Percentiles rank a stretch among this genome's conserved stretches.
phyloP scores from a whole-genome alignment of 2,797 vertebrate species.

The Lutjanus argentimaculatus region DNA sequence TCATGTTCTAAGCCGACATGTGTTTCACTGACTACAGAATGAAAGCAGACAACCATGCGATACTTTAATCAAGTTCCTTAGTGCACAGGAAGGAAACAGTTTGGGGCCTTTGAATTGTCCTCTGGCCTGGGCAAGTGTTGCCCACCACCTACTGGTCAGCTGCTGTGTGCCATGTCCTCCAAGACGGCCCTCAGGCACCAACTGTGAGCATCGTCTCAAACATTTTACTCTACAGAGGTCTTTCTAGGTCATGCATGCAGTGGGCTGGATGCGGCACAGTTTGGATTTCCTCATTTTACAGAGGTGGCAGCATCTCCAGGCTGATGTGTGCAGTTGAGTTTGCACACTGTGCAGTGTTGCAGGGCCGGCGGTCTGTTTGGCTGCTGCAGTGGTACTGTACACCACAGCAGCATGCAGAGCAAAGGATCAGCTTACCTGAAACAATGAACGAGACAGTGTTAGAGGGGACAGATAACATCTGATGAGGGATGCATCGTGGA shows the following conservation, averaged over 20 bases:
- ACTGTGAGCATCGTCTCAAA: not conserved
- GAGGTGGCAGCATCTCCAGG: conserved; percentile 9
- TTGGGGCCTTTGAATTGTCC: conserved; percentile 12
- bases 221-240: conserved; percentile 7
- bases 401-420: conserved; percentile 15
- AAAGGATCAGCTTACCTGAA: conserved; percentile 52
- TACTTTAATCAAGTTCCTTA: conserved; percentile 2
- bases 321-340: conserved; percentile 28
- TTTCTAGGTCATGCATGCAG: conserved; percentile 1
- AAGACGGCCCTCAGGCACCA: conserved; percentile 13
- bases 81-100: conserved; percentile 6
- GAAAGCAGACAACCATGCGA: not conserved
- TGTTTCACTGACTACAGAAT: not conserved
- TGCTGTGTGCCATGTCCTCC: conserved; percentile 46
- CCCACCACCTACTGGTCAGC: conserved; percentile 28
- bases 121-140: not conserved
- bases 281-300: conserved; percentile 37
- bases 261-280: conserved; percentile 12
- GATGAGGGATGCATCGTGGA: conserved; percentile 30
- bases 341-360: conserved; percentile 28
- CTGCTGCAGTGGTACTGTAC: conserved; percentile 11
- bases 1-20: not conserved
- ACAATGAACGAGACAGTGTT: conserved; percentile 17
- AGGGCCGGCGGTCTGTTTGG: conserved; percentile 24
- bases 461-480: conserved; percentile 2